Base-by-base conservation (phyloP, 2,888 invertebrate genomes). In the Psylliodes chrysocephalus region DNA sequence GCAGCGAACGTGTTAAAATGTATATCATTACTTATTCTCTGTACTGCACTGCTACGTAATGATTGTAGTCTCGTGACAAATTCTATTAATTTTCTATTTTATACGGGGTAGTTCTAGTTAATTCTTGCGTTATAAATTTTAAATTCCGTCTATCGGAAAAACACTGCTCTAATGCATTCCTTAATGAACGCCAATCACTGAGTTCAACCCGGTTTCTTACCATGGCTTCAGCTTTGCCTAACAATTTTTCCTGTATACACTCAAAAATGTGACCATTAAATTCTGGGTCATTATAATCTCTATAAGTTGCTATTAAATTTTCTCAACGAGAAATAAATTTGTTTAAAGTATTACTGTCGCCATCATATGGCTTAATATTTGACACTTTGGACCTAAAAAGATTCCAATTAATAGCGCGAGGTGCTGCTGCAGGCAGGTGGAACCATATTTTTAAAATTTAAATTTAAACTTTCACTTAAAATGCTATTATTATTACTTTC, bases 241-340 rank as follows among this genome's bases (percentile, higher is more conserved):
- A 12, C 18, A 57, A 47, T 28, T 63, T 51, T 63, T 63, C 52
- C 8, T 53, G 46, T 22, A 63, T 59, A 63, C 46, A 63, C 17
- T 59, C 46, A 35, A 59, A 59, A 53, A 59, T 19, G 18, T 59
- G 63, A 22, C 46, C 6, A 19, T 63, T 47, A n/a, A n/a, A n/a
- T n/a, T n/a, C n/a, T n/a, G n/a, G n/a, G n/a, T n/a, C n/a, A n/a
- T n/a, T n/a, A 19, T 12, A 18, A 17, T 44, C 44, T 14, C 8
- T 8, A n/a, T 42, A 42, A 14, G 8, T 52, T 52, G 8, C 12
- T 52, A 52, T 30, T 6, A 52, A 30, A 52, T 17, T 30, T 15
- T 52, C 52, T 14, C 28, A 33, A 6, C 33, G 12, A 28, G 18
- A 30, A 25, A 47, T 19, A 19, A 52, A 52, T 52, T 52, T 52